A percentile compares a stretch with the other conserved stretches of the same genome.
These are phyloP conservation scores for Platalea minor DNA, from an alignment of 2,797 vertebrate species.

Conservation along the genomic window DNA sequence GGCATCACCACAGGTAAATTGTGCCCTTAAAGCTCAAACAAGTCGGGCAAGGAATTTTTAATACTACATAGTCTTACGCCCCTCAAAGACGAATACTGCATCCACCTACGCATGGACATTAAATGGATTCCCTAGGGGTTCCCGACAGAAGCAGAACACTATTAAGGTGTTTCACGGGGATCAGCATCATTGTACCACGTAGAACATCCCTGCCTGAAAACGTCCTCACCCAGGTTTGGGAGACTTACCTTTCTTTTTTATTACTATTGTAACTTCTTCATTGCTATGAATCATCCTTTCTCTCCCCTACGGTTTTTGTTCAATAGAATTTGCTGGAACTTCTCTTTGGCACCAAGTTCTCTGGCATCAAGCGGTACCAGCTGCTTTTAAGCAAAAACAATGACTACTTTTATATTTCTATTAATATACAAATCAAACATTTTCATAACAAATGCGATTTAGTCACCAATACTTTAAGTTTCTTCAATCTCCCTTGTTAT, in stretches of 20 bases:
- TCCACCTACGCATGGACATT: background rate
- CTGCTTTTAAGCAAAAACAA: background rate
- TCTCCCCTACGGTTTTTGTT: background rate
- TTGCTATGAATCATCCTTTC: background rate
- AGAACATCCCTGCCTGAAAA: background rate
- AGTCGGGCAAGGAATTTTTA: background rate
- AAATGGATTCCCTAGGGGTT: fast-evolving
- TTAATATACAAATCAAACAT: background rate
- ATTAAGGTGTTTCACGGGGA: background rate
- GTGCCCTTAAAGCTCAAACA: background rate
- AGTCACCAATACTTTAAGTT: background rate
- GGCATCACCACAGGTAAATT: background rate
- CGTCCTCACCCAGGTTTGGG: background rate
- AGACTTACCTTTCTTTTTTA: background rate
- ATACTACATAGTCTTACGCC: background rate
- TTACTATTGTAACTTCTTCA: background rate
- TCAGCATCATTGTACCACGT: background rate
- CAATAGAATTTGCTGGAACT: background rate
- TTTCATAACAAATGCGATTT: background rate
- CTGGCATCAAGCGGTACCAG: background rate
- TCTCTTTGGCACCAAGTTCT: background rate
- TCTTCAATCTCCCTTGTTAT: background rate
- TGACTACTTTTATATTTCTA: background rate
- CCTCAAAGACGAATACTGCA: background rate
- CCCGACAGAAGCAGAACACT: background rate